Base-by-base conservation (phyloP, 2,797 vertebrate genomes). In the Microcaecilia unicolor region DNA sequence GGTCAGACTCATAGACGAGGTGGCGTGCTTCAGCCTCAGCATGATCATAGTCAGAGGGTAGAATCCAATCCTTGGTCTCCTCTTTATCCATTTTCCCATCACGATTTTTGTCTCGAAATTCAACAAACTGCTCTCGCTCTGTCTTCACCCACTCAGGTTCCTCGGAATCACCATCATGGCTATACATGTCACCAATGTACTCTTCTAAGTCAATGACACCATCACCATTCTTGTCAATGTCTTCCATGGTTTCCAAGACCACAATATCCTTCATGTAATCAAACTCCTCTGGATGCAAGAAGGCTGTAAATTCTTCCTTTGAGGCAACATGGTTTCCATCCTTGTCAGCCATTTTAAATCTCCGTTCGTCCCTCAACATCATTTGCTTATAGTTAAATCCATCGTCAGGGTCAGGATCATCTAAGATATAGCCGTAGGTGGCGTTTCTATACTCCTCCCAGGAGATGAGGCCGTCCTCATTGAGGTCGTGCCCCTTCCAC, bases 361-460 rank as follows among this genome's bases (percentile, higher is more conserved):
- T 87, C 2, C 89, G 64, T 31, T 96, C 88, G 2, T 95, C 92
- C 44, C 89, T 76, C 29, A 61, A 51, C 88, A 93, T 91, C 90
- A 94, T 90, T 33, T 86, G 83, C 5, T 79, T 81, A 48, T 93
- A 92, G 70, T 95, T 89, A 45, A 88, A 90, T 3, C 87, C 88
- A 20, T 99, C 94, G 3, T 98, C 94, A 0, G 94, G 87, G 41
- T 99, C 93, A 0, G 86, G 85, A 29, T 97, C 93, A 99, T 96
- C 94, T 31, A 97, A 67, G 60, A 92, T 85, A 70, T 92, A 94
- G 58, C 96, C 92, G 37, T 98, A 99, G 48, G 94, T 96, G 76
- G 93, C 93, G 30, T 99, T 99, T 75, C 87, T 94, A 61, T 99
- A 99, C 37, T 99, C 96, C 44, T 98, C 92, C 96, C 96, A 99